Evolutionary conservation across 1,140 invertebrate genomes (phyloP).

Genomic region (Tetraneura akinire): DNA sequence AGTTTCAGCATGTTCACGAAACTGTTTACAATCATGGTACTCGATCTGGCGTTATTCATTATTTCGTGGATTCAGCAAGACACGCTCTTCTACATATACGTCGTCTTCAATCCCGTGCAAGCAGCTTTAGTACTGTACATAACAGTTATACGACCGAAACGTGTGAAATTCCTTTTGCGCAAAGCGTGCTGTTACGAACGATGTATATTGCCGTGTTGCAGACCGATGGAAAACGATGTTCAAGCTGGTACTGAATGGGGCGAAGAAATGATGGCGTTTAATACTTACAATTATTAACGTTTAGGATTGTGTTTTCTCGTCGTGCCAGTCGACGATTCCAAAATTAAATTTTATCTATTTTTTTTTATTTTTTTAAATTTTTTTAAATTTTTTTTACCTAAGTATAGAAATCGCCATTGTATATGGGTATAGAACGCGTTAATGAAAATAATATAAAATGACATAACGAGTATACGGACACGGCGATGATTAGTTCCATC

Average conservation of each 20-base stretch:
- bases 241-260: slow-evolving; percentile 74
- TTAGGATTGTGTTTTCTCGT: no score
- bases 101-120: slow-evolving; percentile 72
- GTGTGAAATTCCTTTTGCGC: slow-evolving; percentile 73
- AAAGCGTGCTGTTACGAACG: slow-evolving; percentile 74
- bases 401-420: no score
- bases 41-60: slow-evolving; percentile 73
- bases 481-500: no score
- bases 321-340: no score
- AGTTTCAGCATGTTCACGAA: slow-evolving; percentile 79
- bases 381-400: no score
- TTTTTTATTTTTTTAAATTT: no score
- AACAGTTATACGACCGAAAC: slow-evolving; percentile 73
- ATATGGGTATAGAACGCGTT: no score
- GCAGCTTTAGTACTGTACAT: slow-evolving; percentile 74
- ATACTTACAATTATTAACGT: slow-evolving; percentile 50
- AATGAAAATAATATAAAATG: no score
- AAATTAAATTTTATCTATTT: no score
- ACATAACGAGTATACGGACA: no score
- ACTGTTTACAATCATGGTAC: slow-evolving; percentile 71
- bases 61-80: slow-evolving; percentile 73
- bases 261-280: slow-evolving; percentile 70
- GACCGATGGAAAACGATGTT: slow-evolving; percentile 63
- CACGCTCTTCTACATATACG: slow-evolving; percentile 71
- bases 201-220: slow-evolving; percentile 62